Evolutionary conservation across 1,140 invertebrate genomes (phyloP).

Genomic region (roundworm (Caenorhabditis elegans)): DNA sequence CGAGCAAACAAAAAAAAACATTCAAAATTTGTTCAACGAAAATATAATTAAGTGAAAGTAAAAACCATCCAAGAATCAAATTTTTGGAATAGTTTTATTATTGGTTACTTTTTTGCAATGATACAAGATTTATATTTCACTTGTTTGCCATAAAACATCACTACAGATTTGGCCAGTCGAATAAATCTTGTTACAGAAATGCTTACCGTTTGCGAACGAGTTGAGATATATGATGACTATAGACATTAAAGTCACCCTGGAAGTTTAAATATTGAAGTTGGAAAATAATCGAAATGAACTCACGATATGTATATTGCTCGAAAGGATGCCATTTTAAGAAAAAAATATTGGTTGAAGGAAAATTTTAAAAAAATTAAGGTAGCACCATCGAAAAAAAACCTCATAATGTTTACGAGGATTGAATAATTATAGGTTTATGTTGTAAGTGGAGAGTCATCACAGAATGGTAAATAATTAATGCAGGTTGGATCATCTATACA

Average conservation of each 20-base stretch:
- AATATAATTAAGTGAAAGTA: too few species aligned
- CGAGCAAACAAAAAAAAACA: too few species aligned
- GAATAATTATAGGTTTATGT: background rate
- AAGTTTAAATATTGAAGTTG: background rate
- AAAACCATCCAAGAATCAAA: too few species aligned
- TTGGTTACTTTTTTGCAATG: too few species aligned
- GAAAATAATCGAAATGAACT: background rate
- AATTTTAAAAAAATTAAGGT: background rate
- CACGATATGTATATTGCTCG: background rate
- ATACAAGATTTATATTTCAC: too few species aligned
- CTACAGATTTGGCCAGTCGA: too few species aligned
- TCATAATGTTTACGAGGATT: background rate
- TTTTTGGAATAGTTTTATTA: too few species aligned
- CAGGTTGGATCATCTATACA: background rate
- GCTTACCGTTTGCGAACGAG: slow-evolving; percentile 1
- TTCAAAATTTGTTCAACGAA: too few species aligned
- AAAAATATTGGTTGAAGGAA: too few species aligned
- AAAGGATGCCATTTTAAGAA: background rate
- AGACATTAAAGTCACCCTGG: background rate
- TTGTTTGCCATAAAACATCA: too few species aligned
- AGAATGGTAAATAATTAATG: background rate
- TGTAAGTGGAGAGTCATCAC: background rate
- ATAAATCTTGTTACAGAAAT: too few species aligned
- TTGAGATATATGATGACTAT: background rate
- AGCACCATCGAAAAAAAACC: background rate